Evolutionary conservation across 2,888 invertebrate species (phyloP).

Genomic region (Ornithoptera alexandrae): DNA sequence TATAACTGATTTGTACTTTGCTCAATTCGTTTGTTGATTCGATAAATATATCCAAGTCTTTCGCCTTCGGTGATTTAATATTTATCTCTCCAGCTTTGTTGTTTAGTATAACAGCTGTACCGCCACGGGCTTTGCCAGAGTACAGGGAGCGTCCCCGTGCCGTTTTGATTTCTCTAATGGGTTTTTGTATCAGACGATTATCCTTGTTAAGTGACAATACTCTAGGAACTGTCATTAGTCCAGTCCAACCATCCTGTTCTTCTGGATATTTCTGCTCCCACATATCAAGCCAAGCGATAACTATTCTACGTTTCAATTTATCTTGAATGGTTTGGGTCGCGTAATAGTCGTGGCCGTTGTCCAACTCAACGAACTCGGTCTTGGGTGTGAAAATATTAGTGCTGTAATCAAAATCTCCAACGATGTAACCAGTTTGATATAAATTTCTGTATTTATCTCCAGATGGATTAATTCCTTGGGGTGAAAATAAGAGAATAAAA

Average conservation of each 20-base stretch:
- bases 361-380: slow-evolving; percentile 56
- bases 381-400: slow-evolving; percentile 47
- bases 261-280: slow-evolving; percentile 68
- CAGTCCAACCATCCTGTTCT: slow-evolving; percentile 59
- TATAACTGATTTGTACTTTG: slow-evolving; percentile 47
- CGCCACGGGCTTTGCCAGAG: slow-evolving; percentile 38
- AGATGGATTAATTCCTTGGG: slow-evolving; percentile 59
- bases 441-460: slow-evolving; percentile 61
- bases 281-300: slow-evolving; percentile 69
- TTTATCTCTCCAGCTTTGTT: slow-evolving; percentile 56
- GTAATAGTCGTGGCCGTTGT: slow-evolving; percentile 69
- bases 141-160: slow-evolving; percentile 40
- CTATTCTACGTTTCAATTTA: slow-evolving; percentile 46
- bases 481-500: slow-evolving; percentile 65
- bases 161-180: slow-evolving; percentile 43
- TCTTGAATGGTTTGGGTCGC: slow-evolving; percentile 65
- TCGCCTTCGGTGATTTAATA: slow-evolving; percentile 37
- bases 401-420: slow-evolving; percentile 62
- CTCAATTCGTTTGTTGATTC: slow-evolving; percentile 40
- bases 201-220: slow-evolving; percentile 46
- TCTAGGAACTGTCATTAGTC: slow-evolving; percentile 63
- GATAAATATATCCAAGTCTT: slow-evolving; percentile 47
- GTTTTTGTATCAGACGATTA: slow-evolving; percentile 51
- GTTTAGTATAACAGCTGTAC: slow-evolving; percentile 35
- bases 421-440: slow-evolving; percentile 67